Evolutionary conservation across 2,888 invertebrate species (phyloP), one percentile per base, ranked within the genome.

Genomic region (Petrophora chlorosata): DNA sequence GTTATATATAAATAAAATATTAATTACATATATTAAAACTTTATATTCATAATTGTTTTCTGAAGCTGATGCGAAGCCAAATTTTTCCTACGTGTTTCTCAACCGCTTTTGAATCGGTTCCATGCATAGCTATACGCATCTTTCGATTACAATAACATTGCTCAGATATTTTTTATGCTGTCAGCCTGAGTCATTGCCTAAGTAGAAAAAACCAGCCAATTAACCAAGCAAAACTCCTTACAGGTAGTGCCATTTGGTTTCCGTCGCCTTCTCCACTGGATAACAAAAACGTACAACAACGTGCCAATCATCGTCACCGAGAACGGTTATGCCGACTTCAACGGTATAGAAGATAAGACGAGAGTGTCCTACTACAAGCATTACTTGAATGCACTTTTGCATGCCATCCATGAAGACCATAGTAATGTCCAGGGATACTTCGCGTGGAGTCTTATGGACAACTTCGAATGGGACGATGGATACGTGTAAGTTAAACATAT

Each of bases 361-460:
- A 85, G 93, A 14, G 92, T 93, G 2, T 87, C 92, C 2, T 93
- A 93, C 70, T 91, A 92, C 53, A 91, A 92, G 54, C 86, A 85
- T 43, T 91, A 92, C 56, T 59, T 91, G 55, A 87, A 88, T 53
- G 85, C 90, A 0, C 54, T 92, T 3, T 73, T 91, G 15, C 84
- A 90, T 53, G 85, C 90, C 1, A 76, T 94, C 1, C 79, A 90
- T 26, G 91, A 92, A 58, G 93, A 94, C 73, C 90, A 91, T 2
- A 93, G 92, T 59, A 93, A 93, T 59, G 91, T 94, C 2, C 81
- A 83, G 13, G 95, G 94, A 0, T 97, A 96, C 79, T 93, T 95
- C 46, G 93, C 94, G 4, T 96, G 96, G 96, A 95, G 95, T 68
- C 80, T 97, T 34, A 93, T 96, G 93, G 96, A 97, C 73, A 95